These are phyloP conservation scores for Eupithecia exiguata DNA, from an alignment of 2,888 invertebrate species.

Conservation along the genomic window DNA sequence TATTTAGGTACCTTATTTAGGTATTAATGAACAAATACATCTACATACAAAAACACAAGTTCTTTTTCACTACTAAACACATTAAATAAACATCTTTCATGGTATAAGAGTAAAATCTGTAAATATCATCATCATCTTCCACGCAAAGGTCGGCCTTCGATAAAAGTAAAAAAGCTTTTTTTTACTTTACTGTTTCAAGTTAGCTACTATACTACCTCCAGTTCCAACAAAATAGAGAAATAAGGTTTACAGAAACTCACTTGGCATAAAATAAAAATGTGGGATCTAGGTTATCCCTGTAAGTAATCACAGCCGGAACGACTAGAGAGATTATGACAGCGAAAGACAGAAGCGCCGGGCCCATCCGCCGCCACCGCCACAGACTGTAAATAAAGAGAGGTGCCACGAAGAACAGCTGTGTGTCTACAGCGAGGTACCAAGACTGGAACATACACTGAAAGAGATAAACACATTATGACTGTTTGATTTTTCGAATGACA, in stretches of 20 bases:
- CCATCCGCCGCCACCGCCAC: slow-evolving; percentile 85
- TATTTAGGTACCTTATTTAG: too few species aligned
- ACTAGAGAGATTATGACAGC: slow-evolving; percentile 77
- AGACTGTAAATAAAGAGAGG: slow-evolving; percentile 87
- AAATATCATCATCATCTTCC: too few species aligned
- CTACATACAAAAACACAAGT: too few species aligned
- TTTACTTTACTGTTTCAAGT: too few species aligned
- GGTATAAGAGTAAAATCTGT: too few species aligned
- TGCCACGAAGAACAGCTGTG: slow-evolving; percentile 87
- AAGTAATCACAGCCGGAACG: slow-evolving; percentile 85
- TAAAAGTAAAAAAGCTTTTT: too few species aligned
- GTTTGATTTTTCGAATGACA: background rate
- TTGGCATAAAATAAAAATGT: slow-evolving; percentile 87
- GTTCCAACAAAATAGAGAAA: background rate
- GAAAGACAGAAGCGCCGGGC: slow-evolving; percentile 78
- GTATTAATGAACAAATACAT: too few species aligned
- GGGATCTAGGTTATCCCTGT: slow-evolving; percentile 85
- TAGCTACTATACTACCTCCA: too few species aligned
- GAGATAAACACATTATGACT: slow-evolving; percentile 11
- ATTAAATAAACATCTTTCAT: too few species aligned
- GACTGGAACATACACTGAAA: slow-evolving; percentile 89
- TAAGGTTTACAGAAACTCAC: slow-evolving; percentile 75
- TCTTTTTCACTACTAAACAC: too few species aligned
- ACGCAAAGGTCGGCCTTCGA: too few species aligned
- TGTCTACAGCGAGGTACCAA: slow-evolving; percentile 87